These are phyloP conservation scores for Orestias chungarensis DNA, from an alignment of 2,797 vertebrate genomes.

Conservation along the genomic window DNA sequence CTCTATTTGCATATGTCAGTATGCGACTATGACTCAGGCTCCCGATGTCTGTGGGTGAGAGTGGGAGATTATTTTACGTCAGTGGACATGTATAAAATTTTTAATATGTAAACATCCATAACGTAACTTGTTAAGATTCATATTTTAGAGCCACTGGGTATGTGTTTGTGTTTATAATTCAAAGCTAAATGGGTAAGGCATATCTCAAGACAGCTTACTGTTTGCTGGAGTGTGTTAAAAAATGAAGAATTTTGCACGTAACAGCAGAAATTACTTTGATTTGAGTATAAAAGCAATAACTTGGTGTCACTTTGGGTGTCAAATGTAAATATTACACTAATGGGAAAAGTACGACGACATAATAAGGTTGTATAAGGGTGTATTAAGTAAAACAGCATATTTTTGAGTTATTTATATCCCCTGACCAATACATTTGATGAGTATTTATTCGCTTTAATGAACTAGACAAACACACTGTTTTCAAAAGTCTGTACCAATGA, in stretches of 20 bases:
- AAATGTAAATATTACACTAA: neutral
- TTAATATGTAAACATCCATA: conserved; percentile 30
- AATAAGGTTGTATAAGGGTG: no score
- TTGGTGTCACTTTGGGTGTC: neutral
- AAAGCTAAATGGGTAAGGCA: conserved; percentile 12
- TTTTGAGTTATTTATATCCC: neutral
- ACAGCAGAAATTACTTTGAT: neutral
- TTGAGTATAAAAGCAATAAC: neutral
- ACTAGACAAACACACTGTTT: no score
- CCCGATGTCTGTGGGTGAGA: conserved; percentile 21
- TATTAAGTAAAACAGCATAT: no score
- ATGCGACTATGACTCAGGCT: conserved; percentile 15
- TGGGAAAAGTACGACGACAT: neutral
- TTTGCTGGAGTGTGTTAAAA: conserved; percentile 2
- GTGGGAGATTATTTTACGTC: conserved; percentile 15
- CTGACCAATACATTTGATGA: neutral
- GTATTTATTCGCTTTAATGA: no score
- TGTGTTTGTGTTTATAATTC: conserved; percentile 40
- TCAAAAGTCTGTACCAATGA: neutral
- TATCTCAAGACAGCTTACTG: conserved; percentile 8
- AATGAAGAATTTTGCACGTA: conserved; percentile 14
- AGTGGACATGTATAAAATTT: conserved; percentile 25
- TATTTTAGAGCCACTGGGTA: conserved; percentile 40
- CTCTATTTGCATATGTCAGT: conserved; percentile 10
- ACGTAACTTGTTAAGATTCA: conserved; percentile 45